These are phyloP conservation scores for Channa striata DNA, from an alignment of 2,797 vertebrate species.

Conservation along the genomic window DNA sequence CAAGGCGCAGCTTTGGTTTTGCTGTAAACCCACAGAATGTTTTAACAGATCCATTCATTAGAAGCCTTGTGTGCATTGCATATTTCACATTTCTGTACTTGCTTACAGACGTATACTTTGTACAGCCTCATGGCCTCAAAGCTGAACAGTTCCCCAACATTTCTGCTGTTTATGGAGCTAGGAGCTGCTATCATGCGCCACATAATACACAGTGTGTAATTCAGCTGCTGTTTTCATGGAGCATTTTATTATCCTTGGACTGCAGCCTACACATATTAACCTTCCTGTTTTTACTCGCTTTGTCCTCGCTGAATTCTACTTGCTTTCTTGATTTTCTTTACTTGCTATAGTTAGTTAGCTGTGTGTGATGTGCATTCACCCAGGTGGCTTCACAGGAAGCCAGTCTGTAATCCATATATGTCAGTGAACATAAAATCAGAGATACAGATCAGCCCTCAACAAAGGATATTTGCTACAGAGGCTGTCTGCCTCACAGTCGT, in stretches of 20 bases:
- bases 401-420: conserved; percentile 49
- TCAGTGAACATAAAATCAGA: conserved; percentile 35
- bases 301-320: conserved; percentile 38
- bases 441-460: conserved; percentile 48
- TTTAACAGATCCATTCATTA: no score
- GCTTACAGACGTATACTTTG: not conserved
- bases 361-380: conserved; percentile 7
- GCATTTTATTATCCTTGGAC: conserved; percentile 24
- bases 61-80: conserved; percentile 1
- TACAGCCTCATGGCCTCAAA: conserved; percentile 1
- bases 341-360: conserved; percentile 2
- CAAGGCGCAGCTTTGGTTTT: conserved; percentile 18
- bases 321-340: conserved; percentile 14
- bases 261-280: conserved; percentile 35
- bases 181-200: conserved; percentile 14
- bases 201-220: not conserved
- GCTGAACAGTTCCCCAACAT: not conserved
- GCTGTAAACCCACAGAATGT: conserved; percentile 28
- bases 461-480: conserved; percentile 56
- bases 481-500: conserved; percentile 27
- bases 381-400: conserved; percentile 35
- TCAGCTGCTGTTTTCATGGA: conserved; percentile 16
- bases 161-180: not conserved
- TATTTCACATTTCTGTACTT: not conserved
- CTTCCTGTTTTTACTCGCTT: conserved; percentile 47